Evolutionary conservation across 2,797 vertebrate genomes (phyloP), one percentile per base, ranked within the genome.

Genomic region (Acanthis flammea): DNA sequence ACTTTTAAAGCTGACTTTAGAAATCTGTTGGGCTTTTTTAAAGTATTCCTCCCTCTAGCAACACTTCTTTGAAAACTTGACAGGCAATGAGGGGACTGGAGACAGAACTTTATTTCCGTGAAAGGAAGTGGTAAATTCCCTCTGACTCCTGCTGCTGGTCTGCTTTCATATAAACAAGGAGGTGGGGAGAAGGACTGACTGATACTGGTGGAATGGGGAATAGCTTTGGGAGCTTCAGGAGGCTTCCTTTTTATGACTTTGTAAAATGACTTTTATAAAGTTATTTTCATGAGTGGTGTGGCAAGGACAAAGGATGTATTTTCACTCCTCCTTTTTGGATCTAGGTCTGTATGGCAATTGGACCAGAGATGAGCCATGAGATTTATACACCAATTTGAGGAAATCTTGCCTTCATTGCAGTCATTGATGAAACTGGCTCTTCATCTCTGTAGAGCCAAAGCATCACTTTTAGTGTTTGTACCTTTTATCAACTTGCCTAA

Each of bases 41-140:
- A 92, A 61, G 35, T 78, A 47, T 78, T 85, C n/a, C 67, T 89
- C 75, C 81, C 91, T 93, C 76, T 81, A 95, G 88, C 76, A 68
- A 66, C 47, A 41, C 6, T 75, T 90, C 31, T 78, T 95, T 94
- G 44, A 66, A 75, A 83, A 91, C 39, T 42, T 81, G 82, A 41
- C 66, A 68, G 57, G 82, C 88, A 72, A 30, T 61, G 65, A 74
- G 27, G n/a, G 42, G 42, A 54, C 13, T 62, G 66, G 82, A 84
- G 79, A 62, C 44, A 27, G 47, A 88, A 78, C 18, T 86, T 90
- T 39, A 7, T 73, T 94, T 74, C 82, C 22, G 8, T 81, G 80
- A 84, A 81, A 95, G 86, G 88, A 94, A 92, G 73, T 73, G 80
- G 48, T 94, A 81, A 92, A 94, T 82, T 94, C 66, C 57, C 44